Evolutionary conservation across 2,888 invertebrate genomes (phyloP), one percentile per base, ranked within the genome.

Genomic region (Achlya flavicornis): DNA sequence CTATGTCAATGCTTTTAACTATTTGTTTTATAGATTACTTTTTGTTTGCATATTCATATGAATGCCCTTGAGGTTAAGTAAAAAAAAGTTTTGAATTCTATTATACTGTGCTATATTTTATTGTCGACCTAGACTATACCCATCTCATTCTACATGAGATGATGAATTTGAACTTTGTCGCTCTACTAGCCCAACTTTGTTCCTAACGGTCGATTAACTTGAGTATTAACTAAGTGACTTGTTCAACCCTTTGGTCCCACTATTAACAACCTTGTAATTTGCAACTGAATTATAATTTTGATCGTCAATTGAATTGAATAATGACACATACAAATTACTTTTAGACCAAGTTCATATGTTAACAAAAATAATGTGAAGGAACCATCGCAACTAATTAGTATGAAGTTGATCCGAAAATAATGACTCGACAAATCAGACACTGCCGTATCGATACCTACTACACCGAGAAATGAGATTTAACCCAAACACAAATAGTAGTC

Each of bases 401-500:
- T 14, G 32, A 12, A 57, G 57, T 11, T 3, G 57, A 57, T 46
- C 7, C 46, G 7, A n/a, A 46, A 46, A 46, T 46, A n/a, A 46
- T 19, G 19, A 53, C 53, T 53, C 53, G n/a, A 53, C 53, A 53
- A 19, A 19, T 53, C 53, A 53, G 19, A 53, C 19, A 19, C 7
- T 53, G 19, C 19, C 16, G 19, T n/a, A 53, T 53, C 10, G 53
- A 53, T 19, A 53, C 16, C 53, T 53, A 19, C 53, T 19, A 53
- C 7, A 7, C 19, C 19, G 53, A 16, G 19, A 19, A 53, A 53
- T 53, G 19, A n/a, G 72, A 76, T 76, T 79, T 76, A 79, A 76
- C 75, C 74, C 73, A 71, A 63, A 75, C 68, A 81, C 78, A 87
- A 86, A 87, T 84, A 84, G 75, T 75, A 69, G 58, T 65, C 75